Percentiles rank a stretch among this genome's conserved stretches.
These are phyloP conservation scores for Murina feae DNA, from an alignment of 2,113 vertebrate species.

Conservation along the genomic window DNA sequence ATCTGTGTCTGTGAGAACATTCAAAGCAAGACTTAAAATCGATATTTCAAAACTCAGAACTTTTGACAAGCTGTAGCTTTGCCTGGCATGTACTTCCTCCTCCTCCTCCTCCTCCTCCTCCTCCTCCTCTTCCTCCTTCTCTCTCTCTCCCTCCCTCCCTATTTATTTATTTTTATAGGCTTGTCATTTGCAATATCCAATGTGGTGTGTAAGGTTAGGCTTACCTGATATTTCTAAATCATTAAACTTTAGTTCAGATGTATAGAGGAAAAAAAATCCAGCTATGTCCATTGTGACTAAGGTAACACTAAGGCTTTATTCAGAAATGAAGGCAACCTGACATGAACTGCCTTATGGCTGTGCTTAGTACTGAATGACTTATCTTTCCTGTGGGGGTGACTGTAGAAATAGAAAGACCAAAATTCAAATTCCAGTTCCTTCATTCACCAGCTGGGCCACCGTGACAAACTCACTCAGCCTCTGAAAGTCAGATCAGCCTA, in stretches of 20 bases:
- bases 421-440: background rate
- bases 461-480: background rate
- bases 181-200: background rate
- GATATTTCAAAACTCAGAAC: background rate
- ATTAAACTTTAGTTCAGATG: background rate
- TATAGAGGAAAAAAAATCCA: background rate
- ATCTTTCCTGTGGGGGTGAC: background rate
- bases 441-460: background rate
- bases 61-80: background rate
- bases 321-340: background rate
- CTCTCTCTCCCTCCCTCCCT: background rate
- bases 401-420: background rate
- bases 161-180: background rate
- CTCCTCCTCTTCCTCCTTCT: no score
- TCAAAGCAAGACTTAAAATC: slow-evolving; percentile 8
- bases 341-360: background rate
- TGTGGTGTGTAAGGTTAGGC: background rate
- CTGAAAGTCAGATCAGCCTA: background rate
- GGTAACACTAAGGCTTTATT: background rate
- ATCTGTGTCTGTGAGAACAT: slow-evolving; percentile 15
- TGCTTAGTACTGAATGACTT: background rate
- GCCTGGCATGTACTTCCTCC: background rate
- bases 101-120: background rate
- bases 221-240: background rate
- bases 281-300: background rate